Base-by-base conservation (phyloP, 2,888 invertebrate species). In the Parnassius apollo region DNA sequence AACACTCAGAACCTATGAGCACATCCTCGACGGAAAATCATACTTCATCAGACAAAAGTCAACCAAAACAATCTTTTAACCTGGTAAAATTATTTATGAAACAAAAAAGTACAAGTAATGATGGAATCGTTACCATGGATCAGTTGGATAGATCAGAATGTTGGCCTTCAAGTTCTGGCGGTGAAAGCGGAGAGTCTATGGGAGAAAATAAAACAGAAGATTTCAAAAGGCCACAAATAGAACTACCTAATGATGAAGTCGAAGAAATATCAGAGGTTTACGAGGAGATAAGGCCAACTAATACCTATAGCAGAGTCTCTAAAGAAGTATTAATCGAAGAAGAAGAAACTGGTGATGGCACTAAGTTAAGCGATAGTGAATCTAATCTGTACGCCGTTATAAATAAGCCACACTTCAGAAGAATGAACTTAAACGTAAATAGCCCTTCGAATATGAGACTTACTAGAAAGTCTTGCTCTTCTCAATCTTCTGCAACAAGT, bases 71-170 rank as follows among this genome's bases (percentile, higher is more conserved):
- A 76, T 94, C 95, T 71, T 95, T 97, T 82, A 97, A 95, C 85
- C 93, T 97, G 77, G 96, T 97, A 52, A 96, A 96, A 83, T 91
- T 97, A 69, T 97, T 97, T 79, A 97, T 97, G 93, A 97, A 97
- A 83, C 97, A 97, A 80, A 96, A 96, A 82, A 96, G 96, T 81
- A 94, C 94, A 88, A 96, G 96, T 70, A 95, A 94, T 61, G 96
- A 96, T 81, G 95, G 95, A 63, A 95, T 94, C 72, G 93, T 94
- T 72, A 94, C 94, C 61, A 94, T 96, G 92, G 96, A 96, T 81
- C 96, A 96, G 69, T 93, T 96, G 52, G 91, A 91, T 67, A 78
- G 88, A 69, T 96, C 96, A 1, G 95, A 96, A 72, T 96, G 95
- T 77, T 96, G 96, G 96, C 96, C 95, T 3, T 93, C 93, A 22